Evolutionary conservation across 2,888 invertebrate species (phyloP).

Genomic region (Podotricha telesiphe): DNA sequence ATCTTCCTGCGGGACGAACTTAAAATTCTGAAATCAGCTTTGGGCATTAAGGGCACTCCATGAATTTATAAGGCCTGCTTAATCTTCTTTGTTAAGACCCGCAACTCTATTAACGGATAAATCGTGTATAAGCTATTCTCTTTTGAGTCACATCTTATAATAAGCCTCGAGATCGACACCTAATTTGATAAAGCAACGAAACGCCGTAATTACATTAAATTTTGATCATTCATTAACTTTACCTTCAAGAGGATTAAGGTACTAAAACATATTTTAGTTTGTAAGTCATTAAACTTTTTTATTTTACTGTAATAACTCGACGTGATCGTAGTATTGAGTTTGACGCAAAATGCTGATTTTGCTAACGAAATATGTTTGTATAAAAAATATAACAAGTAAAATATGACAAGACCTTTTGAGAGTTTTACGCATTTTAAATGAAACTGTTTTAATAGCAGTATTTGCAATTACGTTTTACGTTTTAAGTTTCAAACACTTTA

Average conservation of each 20-base stretch:
- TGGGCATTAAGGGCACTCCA: conserved; percentile 67
- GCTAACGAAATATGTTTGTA: not conserved
- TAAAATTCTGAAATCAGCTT: conserved; percentile 76
- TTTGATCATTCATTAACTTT: conserved; percentile 45
- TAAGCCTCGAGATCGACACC: conserved; percentile 57
- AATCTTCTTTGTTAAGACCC: conserved; percentile 75
- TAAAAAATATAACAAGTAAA: not conserved
- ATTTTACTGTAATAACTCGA: not conserved
- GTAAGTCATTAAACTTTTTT: conserved; percentile 14
- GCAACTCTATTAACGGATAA: conserved; percentile 73
- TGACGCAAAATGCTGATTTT: not conserved
- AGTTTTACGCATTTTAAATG: too few relatives aligned
- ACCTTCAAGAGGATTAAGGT: conserved; percentile 26
- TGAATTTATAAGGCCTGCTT: conserved; percentile 69
- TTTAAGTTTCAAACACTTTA: too few relatives aligned
- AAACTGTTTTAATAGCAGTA: too few relatives aligned
- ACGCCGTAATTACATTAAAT: conserved; percentile 44
- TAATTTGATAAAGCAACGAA: conserved; percentile 67
- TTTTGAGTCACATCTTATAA: conserved; percentile 68
- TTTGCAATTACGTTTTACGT: too few relatives aligned
- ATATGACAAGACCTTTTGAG: not conserved
- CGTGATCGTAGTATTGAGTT: not conserved
- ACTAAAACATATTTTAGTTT: conserved; percentile 22
- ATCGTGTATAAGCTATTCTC: conserved; percentile 76
- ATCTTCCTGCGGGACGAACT: conserved; percentile 65